phyloP scores from a whole-genome alignment of 2,113 vertebrate genomes.

The Heterotilapia buettikoferi region DNA sequence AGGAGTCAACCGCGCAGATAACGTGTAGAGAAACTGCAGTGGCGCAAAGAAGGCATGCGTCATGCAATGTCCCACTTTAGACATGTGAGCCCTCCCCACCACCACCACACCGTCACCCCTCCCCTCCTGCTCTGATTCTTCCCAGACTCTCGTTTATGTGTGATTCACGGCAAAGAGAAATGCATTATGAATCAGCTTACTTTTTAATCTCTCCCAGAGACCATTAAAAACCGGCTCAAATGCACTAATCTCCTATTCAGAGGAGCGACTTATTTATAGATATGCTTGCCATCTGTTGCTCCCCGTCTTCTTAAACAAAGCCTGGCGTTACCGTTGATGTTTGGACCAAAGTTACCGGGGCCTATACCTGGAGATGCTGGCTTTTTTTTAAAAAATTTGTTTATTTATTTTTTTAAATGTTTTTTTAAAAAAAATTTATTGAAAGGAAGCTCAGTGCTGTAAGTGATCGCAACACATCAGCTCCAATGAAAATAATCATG shows the following conservation, averaged over 20 bases:
- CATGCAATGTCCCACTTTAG: not conserved
- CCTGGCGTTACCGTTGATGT: slow-evolving; percentile 3
- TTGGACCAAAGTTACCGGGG: not conserved
- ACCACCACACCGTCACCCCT: not conserved
- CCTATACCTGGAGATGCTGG: not conserved
- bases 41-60: not conserved
- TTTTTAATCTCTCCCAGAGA: slow-evolving; percentile 67
- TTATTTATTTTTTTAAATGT: not conserved
- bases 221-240: slow-evolving; percentile 73
- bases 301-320: slow-evolving; percentile 42
- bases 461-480: slow-evolving; percentile 33
- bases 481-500: slow-evolving; percentile 27
- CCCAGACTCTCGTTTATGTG: slow-evolving; percentile 40
- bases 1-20: not conserved
- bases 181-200: slow-evolving; percentile 68
- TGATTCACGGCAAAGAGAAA: slow-evolving; percentile 53
- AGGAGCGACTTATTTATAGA: slow-evolving; percentile 74
- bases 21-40: not conserved
- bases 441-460: not conserved
- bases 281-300: slow-evolving; percentile 73
- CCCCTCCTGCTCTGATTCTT: not conserved
- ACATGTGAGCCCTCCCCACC: not conserved
- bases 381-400: fast-evolving
- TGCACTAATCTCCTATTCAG: slow-evolving; percentile 70
- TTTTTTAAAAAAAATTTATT: fast-evolving